Base-by-base conservation (phyloP, 2,797 vertebrate species). In the Cossypha caffra region DNA sequence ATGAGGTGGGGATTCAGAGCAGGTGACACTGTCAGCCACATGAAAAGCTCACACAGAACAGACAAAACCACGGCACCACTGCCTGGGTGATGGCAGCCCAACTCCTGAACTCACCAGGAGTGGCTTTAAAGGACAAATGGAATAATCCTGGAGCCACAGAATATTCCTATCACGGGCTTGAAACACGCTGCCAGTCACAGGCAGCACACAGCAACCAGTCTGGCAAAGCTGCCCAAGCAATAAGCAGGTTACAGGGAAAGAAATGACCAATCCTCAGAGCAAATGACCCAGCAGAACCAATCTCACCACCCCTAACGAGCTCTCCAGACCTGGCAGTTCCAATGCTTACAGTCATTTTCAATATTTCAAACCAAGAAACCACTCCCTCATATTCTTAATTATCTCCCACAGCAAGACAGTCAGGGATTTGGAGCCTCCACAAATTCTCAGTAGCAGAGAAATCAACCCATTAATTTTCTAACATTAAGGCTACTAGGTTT, bases 401-500 rank as follows among this genome's bases (percentile, higher is more conserved):
- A 35, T 52, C 45, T 92, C 52, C 63, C 68, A 83, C 75, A 72
- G 61, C 77, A 92, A 82, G 50, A 58, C 3, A 45, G 68, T 57
- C 13, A 1, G 31, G 58, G 88, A 66, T 78, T 29, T 83, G 94
- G 66, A 88, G 52, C 42, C 54, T 75, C 78, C 50, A 52, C 10
- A 84, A 79, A 67, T 83, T 90, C 80, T 62, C 57, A 51, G 78
- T 6, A 59, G 84, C 13, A 66, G 45, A 83, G 67, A 87, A 94
- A 88, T 79, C 61, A 83, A 48, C 42, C 63, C 47, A 78, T 72
- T 94, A 29, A 72, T 91, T 94, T 90, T 81, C 85, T 55, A 88
- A 61, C 72, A 66, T 89, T 86, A 79, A 47, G 48, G 68, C 50
- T 55, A 88, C 54, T 38, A 50, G 62, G 35, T 37, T 86, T 89